phyloP scores from a whole-genome alignment of 2,888 invertebrate genomes.

The Drosophila meridiana region DNA sequence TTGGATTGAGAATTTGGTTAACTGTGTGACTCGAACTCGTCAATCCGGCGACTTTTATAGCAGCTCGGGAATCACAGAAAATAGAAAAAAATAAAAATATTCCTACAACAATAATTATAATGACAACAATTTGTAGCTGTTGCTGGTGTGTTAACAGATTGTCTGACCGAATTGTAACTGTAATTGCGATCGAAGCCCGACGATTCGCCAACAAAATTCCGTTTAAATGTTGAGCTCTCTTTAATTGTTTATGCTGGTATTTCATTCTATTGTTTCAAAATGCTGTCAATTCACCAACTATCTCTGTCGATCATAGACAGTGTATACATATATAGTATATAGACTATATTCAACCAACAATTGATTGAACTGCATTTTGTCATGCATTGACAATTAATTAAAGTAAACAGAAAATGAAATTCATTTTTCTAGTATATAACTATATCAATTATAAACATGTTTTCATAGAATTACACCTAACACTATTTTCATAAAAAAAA shows the following conservation, averaged over 20 bases:
- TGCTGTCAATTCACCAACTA: slow-evolving; percentile 33
- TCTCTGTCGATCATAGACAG: slow-evolving; percentile 25
- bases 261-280: slow-evolving; percentile 40
- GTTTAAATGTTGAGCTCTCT: slow-evolving; percentile 70
- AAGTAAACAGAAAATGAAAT: not conserved
- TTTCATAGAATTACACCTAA: slow-evolving; percentile 13
- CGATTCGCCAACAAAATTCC: slow-evolving; percentile 73
- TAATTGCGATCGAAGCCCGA: slow-evolving; percentile 29
- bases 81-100: not conserved
- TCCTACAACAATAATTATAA: slow-evolving; percentile 17
- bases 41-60: slow-evolving; percentile 23
- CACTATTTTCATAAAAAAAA: not conserved
- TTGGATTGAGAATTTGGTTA: slow-evolving; percentile 20
- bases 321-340: slow-evolving; percentile 2
- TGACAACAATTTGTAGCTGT: slow-evolving; percentile 20
- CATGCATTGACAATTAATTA: slow-evolving; percentile 65
- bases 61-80: not conserved
- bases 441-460: slow-evolving; percentile 5
- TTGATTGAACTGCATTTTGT: slow-evolving; percentile 72
- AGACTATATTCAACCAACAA: not conserved
- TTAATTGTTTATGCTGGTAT: slow-evolving; percentile 73
- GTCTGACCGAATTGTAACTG: slow-evolving; percentile 25
- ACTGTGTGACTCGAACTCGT: slow-evolving; percentile 17
- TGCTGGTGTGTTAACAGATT: slow-evolving; percentile 65
- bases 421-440: not conserved